Evolutionary conservation across 2,888 invertebrate genomes (phyloP).

Genomic region (Panzeria rudis): DNA sequence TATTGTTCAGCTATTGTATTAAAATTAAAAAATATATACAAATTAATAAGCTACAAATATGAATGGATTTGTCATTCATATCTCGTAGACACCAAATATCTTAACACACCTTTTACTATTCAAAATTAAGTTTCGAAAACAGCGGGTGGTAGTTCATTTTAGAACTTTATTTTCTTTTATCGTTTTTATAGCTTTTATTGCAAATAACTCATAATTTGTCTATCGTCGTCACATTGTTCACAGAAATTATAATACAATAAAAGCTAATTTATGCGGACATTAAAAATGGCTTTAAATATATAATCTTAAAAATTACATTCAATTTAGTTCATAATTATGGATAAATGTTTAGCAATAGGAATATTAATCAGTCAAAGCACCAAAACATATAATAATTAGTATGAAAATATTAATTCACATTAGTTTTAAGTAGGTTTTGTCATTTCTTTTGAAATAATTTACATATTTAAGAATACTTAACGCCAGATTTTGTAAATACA

Average conservation of each 20-base stretch:
- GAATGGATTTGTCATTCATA: neutral
- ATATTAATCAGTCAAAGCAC: neutral
- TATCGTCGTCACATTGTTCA: slow-evolving; percentile 53
- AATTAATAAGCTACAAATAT: neutral
- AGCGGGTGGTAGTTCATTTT: slow-evolving; percentile 26
- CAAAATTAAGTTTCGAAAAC: neutral
- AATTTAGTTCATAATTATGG: slow-evolving; percentile 1
- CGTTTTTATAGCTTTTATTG: neutral
- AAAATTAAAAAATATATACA: neutral
- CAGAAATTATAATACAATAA: slow-evolving; percentile 49
- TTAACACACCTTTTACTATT: neutral
- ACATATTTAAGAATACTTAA: too few species aligned
- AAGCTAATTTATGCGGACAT: slow-evolving; percentile 29
- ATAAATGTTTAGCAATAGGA: slow-evolving; percentile 18
- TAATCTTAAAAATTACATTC: neutral
- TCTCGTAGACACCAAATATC: neutral
- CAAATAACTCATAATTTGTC: slow-evolving; percentile 55
- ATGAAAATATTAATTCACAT: neutral
- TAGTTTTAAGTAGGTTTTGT: neutral
- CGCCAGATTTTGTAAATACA: too few species aligned
- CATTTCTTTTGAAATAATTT: too few species aligned
- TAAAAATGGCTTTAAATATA: slow-evolving; percentile 28
- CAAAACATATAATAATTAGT: neutral
- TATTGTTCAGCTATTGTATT: neutral
- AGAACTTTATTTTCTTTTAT: neutral